phyloP scores from a whole-genome alignment of 2,113 vertebrate genomes.

The Acanthisitta chloris region DNA sequence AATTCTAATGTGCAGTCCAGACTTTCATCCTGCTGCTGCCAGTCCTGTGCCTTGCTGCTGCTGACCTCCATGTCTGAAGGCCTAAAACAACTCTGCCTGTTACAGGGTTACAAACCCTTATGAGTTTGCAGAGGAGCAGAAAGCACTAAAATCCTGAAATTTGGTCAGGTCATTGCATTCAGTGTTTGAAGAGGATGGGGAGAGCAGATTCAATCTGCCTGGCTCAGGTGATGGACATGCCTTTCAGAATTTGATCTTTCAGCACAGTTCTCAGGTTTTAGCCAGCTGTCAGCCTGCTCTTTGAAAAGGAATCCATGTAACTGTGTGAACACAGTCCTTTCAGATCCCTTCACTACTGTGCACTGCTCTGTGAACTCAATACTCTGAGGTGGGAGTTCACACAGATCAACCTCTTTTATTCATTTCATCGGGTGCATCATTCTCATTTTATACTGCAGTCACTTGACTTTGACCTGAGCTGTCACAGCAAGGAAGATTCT shows the following conservation, averaged over 20 bases:
- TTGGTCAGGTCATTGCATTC: not conserved
- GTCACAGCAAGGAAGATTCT: not conserved
- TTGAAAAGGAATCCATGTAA: not conserved
- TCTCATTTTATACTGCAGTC: not conserved
- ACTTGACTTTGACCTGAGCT: conserved; percentile 9
- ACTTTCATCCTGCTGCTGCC: not conserved
- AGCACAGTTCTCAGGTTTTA: conserved; percentile 6
- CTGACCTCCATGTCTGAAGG: not conserved
- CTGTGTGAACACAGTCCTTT: not conserved
- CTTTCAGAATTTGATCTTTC: not conserved
- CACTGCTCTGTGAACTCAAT: not conserved
- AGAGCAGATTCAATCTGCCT: not conserved
- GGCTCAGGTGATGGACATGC: not conserved
- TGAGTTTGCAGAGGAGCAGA: not conserved
- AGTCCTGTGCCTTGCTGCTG: not conserved
- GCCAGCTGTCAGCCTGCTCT: not conserved
- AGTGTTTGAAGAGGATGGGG: not conserved
- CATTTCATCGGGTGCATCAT: not conserved
- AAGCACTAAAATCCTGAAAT: not conserved
- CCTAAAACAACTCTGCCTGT: not conserved
- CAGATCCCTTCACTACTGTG: not conserved
- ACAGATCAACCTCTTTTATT: not conserved
- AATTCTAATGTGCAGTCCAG: not conserved
- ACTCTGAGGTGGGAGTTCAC: not conserved
- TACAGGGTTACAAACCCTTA: no score